Evolutionary conservation across 2,888 invertebrate genomes (phyloP).

Genomic region (Homarus gammarus): DNA sequence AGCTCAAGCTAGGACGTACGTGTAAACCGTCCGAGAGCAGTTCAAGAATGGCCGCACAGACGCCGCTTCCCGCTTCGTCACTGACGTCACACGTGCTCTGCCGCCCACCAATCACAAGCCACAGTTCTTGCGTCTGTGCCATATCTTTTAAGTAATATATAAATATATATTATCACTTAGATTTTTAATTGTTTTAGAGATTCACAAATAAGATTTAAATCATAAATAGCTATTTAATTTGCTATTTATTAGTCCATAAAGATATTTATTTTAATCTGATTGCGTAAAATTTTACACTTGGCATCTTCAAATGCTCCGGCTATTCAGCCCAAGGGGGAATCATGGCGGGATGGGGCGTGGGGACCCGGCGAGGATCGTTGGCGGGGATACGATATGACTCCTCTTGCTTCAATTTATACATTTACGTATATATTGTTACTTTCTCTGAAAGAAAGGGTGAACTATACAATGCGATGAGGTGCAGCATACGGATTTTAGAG

Average conservation of each 20-base stretch:
- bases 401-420: not conserved
- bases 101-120: constrained; percentile 6
- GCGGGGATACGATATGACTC: not conserved
- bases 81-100: constrained; percentile 12
- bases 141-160: not conserved
- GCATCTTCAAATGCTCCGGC: constrained; percentile 22
- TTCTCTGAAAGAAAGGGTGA: not conserved
- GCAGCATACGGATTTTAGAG: too few species aligned
- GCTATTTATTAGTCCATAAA: not conserved
- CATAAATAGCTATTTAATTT: not conserved
- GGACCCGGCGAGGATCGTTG: not conserved
- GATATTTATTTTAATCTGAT: too few species aligned
- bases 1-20: not conserved
- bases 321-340: constrained; percentile 1
- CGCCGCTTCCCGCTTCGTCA: constrained; percentile 1
- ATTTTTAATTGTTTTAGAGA: too few species aligned
- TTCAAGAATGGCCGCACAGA: constrained; percentile 32
- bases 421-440: not conserved
- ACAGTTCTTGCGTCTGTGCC: not conserved
- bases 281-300: too few species aligned
- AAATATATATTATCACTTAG: not conserved
- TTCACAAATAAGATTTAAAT: too few species aligned
- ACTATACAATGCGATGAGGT: not conserved
- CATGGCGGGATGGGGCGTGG: constrained; percentile 7
- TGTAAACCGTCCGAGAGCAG: not conserved